Evolutionary conservation across 1,140 invertebrate genomes (phyloP).

Genomic region (Aphidius ervi): DNA sequence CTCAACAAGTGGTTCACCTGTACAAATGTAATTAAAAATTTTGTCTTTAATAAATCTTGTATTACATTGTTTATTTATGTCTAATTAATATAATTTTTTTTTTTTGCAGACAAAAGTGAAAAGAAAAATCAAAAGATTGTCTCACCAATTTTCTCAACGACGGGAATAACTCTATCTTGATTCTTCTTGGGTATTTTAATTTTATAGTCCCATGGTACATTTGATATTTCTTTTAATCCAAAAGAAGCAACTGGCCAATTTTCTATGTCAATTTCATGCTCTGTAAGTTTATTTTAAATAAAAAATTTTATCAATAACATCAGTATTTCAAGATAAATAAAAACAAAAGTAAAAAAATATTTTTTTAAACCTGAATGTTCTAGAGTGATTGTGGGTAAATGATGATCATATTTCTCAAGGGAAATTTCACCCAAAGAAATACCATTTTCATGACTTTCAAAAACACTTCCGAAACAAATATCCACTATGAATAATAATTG

Average conservation of each 20-base stretch:
- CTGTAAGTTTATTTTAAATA: too few species aligned
- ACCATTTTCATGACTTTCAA: constrained; percentile 13
- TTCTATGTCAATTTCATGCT: too few species aligned
- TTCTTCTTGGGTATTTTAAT: constrained; percentile 4
- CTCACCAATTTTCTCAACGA: constrained; percentile 62
- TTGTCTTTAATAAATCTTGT: too few species aligned
- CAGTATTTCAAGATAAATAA: too few species aligned
- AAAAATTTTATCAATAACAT: too few species aligned
- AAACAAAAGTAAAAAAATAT: too few species aligned
- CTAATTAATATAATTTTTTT: too few species aligned
- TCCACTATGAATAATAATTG: too few species aligned
- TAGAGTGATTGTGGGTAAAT: constrained; percentile 12
- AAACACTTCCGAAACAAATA: background rate
- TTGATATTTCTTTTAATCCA: background rate
- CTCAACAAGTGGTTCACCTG: constrained; percentile 59
- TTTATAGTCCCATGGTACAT: background rate
- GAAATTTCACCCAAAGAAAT: constrained; percentile 36
- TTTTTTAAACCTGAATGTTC: constrained; percentile 12
- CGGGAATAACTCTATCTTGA: constrained; percentile 52
- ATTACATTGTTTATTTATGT: too few species aligned
- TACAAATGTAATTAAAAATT: too few species aligned
- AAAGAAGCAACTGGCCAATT: too few species aligned
- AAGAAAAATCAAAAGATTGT: constrained; percentile 3
- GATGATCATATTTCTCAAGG: constrained; percentile 20
- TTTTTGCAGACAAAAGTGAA: background rate